Conservation (phyloP, 2,113 vertebrate genomes). For the Thryonomys swinderianus region DNA sequence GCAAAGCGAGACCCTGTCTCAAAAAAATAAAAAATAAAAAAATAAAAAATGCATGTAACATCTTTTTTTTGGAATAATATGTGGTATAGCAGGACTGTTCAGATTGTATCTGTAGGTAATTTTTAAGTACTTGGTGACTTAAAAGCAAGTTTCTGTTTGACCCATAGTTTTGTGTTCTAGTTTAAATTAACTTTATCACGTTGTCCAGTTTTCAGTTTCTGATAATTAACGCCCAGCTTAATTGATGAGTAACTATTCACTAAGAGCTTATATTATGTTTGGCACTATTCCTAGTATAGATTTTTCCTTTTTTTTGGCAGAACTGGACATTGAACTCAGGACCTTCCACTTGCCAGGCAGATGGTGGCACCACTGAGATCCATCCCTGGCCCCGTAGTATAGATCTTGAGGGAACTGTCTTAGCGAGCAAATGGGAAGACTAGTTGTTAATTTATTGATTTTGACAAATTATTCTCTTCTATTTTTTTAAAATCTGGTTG, state of each 20-base stretch:
- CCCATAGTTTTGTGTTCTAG: not conserved
- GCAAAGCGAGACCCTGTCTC: too few species aligned
- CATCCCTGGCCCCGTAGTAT: too few species aligned
- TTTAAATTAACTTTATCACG: constrained; percentile 24
- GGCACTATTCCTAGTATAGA: not conserved
- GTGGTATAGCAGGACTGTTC: not conserved
- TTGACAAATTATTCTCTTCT: constrained; percentile 29
- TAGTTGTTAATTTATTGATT: not conserved
- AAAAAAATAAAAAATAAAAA: too few species aligned
- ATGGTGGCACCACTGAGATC: too few species aligned
- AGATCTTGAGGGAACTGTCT: constrained; percentile 6
- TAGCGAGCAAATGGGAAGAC: constrained; percentile 15
- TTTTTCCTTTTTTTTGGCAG: not conserved
- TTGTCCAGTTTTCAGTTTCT: constrained; percentile 42
- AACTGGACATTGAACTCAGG: too few species aligned
- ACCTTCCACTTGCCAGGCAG: too few species aligned
- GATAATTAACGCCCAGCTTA: not conserved
- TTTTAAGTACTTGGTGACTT: not conserved
- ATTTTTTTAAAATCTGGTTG: not conserved
- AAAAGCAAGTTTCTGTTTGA: constrained; percentile 25
- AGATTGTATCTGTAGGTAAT: not conserved
- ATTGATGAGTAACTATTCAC: constrained; percentile 17
- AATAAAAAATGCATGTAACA: too few species aligned
- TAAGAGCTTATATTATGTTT: constrained; percentile 27
- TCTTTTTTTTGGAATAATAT: not conserved